phyloP scores from a whole-genome alignment of 2,113 vertebrate genomes.

The Ailuropoda melanoleuca region DNA sequence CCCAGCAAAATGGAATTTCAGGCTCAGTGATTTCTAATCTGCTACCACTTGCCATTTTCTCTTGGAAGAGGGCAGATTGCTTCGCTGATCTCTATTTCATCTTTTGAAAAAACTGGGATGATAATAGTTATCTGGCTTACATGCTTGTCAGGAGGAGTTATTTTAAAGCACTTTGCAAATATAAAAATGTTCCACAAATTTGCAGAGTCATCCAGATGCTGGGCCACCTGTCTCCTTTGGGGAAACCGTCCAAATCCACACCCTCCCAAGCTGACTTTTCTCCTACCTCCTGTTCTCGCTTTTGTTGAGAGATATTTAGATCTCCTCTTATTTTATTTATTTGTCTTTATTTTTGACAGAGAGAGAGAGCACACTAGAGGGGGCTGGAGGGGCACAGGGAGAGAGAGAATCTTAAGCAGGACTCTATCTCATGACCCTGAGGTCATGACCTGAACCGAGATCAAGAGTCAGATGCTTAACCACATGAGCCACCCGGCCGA shows the following conservation, averaged over 20 bases:
- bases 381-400: not conserved
- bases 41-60: constrained; percentile 22
- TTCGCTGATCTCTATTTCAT: constrained; percentile 19
- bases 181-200: not conserved
- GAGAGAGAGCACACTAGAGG: not conserved
- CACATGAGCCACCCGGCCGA: not conserved
- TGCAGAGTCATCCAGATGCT: not conserved
- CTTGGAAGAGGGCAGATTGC: not conserved
- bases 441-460: not conserved
- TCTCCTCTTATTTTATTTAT: not conserved
- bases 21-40: constrained; percentile 15
- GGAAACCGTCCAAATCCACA: not conserved
- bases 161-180: constrained; percentile 41
- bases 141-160: constrained; percentile 29
- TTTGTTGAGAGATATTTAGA: not conserved
- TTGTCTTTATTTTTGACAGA: no score
- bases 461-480: not conserved
- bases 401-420: not conserved
- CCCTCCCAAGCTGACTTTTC: not conserved
- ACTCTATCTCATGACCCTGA: not conserved
- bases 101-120: not conserved
- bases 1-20: not conserved
- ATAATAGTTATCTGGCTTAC: not conserved
- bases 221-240: not conserved
- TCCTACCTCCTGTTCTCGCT: not conserved